phyloP scores from a whole-genome alignment of 2,888 invertebrate species.

The Zhuqinia jingwanae region DNA sequence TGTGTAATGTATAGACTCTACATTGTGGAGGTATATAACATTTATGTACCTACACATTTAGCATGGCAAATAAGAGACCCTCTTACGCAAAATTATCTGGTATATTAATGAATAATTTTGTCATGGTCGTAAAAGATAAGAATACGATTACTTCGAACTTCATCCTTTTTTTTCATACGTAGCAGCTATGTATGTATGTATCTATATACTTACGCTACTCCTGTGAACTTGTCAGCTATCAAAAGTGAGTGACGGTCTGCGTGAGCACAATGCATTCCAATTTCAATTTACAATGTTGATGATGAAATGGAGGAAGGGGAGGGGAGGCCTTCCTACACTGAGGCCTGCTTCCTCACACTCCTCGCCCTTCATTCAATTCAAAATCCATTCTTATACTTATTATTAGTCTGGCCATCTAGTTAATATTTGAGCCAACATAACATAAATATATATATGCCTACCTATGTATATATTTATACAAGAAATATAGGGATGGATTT shows the following conservation, averaged over 20 bases:
- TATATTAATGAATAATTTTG: constrained; percentile 28
- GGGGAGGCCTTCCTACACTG: neutral
- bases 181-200: too few species aligned
- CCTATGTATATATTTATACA: too few species aligned
- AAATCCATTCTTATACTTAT: too few species aligned
- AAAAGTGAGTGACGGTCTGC: constrained; percentile 52
- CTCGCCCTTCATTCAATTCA: constrained; percentile 32
- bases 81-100: constrained; percentile 17
- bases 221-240: constrained; percentile 44
- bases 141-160: neutral
- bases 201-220: too few species aligned
- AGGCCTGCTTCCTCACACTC: neutral
- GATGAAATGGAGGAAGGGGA: constrained; percentile 7
- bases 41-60: too few species aligned
- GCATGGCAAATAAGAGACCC: neutral
- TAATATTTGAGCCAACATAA: neutral
- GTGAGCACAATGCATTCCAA: constrained; percentile 47
- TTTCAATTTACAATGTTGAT: constrained; percentile 14
- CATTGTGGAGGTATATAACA: too few species aligned
- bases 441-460: too few species aligned
- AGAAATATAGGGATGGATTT: constrained; percentile 13
- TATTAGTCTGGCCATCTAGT: neutral
- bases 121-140: too few species aligned
- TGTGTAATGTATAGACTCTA: too few species aligned
- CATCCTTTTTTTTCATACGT: too few species aligned